Evolutionary conservation across 1,140 invertebrate genomes (phyloP), one percentile per base, ranked within the genome.

Genomic region (Drosophila grimshawi): DNA sequence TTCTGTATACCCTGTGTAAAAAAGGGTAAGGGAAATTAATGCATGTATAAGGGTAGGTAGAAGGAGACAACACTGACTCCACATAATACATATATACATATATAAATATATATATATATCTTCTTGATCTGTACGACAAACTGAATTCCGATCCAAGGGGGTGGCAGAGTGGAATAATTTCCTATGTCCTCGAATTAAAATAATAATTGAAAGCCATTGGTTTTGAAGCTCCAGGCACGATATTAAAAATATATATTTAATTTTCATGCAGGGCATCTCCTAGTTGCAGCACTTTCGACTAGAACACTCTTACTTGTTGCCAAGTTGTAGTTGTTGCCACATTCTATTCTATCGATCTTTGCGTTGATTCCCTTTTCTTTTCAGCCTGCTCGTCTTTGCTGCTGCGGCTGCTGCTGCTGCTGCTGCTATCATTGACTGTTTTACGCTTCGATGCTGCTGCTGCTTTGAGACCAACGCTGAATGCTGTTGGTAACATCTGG

Each of bases 401-500:
- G 19, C 46, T 52, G 49, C 30, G 2, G 11, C 53, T 39, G 52
- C 35, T 39, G 35, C n/a, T 8, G 35, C 11, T 56, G 19, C 35
- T 57, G 55, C 55, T 43, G 33, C 37, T 61, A 37, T 71, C 51
- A 52, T 64, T 56, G 67, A 39, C 43, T 46, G 63, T 59, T 75
- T 61, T 83, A 76, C 74, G 66, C 66, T 76, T 76, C 48, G 77
- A 67, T 64, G 64, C 43, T 43, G 39, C 39, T 43, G 37, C 41
- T 43, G 39, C 10, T 43, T 43, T 43, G 41, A 41, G 57, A 43
- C 60, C 55, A 41, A 30, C 61, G 80, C 76, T 37, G 39, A 43
- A 43, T 43, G 39, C 39, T 43, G 39, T 43, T 43, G 62, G 70
- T 70, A 75, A 80, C 85, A 89, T 89, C 85, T 89, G 85, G 86